Evolutionary conservation across 2,888 invertebrate genomes (phyloP).

Genomic region (Cantharis nigra): DNA sequence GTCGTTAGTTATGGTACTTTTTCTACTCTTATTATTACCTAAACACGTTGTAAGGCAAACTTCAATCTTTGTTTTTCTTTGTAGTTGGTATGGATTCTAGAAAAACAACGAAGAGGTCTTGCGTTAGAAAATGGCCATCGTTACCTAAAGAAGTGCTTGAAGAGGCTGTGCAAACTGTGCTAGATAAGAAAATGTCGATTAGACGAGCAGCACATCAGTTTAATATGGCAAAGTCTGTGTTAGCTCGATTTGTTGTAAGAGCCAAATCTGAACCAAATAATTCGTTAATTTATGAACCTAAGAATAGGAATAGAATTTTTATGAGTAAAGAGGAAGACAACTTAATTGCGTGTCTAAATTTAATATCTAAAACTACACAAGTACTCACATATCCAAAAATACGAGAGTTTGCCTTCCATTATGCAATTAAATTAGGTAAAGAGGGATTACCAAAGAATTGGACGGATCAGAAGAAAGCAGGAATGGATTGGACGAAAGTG

Average conservation of each 20-base stretch:
- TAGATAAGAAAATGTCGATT: not conserved
- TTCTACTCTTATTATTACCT: not conserved
- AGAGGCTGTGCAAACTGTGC: not conserved
- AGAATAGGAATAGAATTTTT: not conserved
- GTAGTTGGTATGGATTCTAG: not conserved
- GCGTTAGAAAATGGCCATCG: not conserved
- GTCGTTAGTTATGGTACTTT: too few relatives aligned
- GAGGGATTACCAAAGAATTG: not conserved
- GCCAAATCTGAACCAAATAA: not conserved
- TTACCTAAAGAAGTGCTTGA: not conserved
- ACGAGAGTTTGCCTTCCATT: not conserved
- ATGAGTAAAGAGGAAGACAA: not conserved
- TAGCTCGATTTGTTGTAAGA: not conserved
- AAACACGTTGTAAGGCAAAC: not conserved
- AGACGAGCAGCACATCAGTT: not conserved
- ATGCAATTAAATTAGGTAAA: not conserved
- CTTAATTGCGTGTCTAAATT: not conserved
- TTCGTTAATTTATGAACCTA: not conserved
- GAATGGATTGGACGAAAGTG: not conserved
- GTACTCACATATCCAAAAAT: not conserved
- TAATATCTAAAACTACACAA: not conserved
- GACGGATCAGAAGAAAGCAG: not conserved
- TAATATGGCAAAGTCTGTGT: not conserved
- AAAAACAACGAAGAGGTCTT: not conserved
- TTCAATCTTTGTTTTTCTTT: not conserved